Conservation (phyloP, 2,797 vertebrate species). For the Eulemur mongoz region DNA sequence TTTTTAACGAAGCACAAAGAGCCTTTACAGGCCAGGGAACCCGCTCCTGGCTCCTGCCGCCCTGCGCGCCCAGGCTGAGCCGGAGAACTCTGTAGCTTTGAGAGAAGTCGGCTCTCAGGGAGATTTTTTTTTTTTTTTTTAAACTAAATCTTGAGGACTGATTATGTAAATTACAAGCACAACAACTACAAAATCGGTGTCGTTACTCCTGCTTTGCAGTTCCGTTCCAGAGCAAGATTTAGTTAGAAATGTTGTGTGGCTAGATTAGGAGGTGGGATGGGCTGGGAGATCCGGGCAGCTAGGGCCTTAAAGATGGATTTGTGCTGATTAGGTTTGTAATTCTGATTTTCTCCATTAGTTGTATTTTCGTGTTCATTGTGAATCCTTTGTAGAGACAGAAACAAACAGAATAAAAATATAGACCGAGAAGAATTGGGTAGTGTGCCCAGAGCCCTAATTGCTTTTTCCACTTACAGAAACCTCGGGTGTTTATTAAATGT, state of each 20-base stretch:
- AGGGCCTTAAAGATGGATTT: constrained; percentile 70
- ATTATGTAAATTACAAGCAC: constrained; percentile 65
- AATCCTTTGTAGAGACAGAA: constrained; percentile 68
- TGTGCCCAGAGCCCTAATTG: constrained; percentile 78
- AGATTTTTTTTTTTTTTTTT: not conserved
- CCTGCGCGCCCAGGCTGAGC: constrained; percentile 29
- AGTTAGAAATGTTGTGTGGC: constrained; percentile 1
- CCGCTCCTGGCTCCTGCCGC: constrained; percentile 43
- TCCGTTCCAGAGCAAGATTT: constrained; percentile 67
- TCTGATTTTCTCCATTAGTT: constrained; percentile 76
- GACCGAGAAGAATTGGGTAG: constrained; percentile 65
- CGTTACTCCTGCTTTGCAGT: constrained; percentile 63
- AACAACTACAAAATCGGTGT: constrained; percentile 30
- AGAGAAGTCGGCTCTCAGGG: not conserved
- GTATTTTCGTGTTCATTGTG: constrained; percentile 76
- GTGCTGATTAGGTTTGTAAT: constrained; percentile 77
- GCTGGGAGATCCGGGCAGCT: constrained; percentile 41
- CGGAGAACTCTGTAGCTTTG: constrained; percentile 63
- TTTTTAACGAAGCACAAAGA: constrained; percentile 70
- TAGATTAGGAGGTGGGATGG: not conserved
- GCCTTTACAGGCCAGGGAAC: constrained; percentile 56
- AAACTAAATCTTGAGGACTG: constrained; percentile 47
- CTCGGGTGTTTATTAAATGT: constrained; percentile 71
- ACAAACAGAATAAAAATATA: constrained; percentile 58
- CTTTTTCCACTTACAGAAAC: constrained; percentile 77